Base-by-base conservation (phyloP, 2,888 invertebrate species). In the Metellina segmentata region DNA sequence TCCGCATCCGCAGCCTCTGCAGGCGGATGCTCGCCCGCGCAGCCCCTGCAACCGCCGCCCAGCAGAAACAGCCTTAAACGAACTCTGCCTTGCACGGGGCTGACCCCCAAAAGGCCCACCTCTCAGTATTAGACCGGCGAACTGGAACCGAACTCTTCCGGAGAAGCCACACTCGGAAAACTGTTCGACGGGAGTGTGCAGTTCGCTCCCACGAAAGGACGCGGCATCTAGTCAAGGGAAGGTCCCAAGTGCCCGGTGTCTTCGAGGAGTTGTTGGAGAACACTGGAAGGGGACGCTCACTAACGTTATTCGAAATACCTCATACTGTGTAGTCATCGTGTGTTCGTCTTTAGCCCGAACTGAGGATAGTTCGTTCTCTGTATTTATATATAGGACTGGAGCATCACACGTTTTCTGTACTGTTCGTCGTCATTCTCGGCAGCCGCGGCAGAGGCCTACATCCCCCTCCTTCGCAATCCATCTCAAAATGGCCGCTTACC, bases 1-100 rank as follows among this genome's bases (percentile, higher is more conserved):
- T 81, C 34, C 81, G 92, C 53, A 85, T 92, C 16, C 81, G 92
- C 34, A 92, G 92, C 53, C 89, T 92, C 7, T 92, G 92, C 51
- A 52, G 78, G 34, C 69, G 92, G 16, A 92, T 92, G 89, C 61
- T 88, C 61, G 52, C 74, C 20, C 51, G 74, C 70, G 77, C 48
- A n/a, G 69, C 53, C 52, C 51, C 34, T 16, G 79, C 52, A 20
- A 52, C 49, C 16, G 7, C 48, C 16, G 49, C 11, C 81, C 34
- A 8, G 7, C 77, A 34, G 34, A 34, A 34, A n/a, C n/a, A n/a
- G 70, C 74, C 74, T 11, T 74, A 19, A 74, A 16, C 6, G 13
- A 34, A 74, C 20, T 20, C 74, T 20, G 11, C 74, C 34, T 20
- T 20, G 20, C 20, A 74, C 20, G 11, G 11, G 20, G 9, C 19